These are phyloP conservation scores for Poecile atricapillus DNA, from an alignment of 2,113 vertebrate species.

Conservation along the genomic window DNA sequence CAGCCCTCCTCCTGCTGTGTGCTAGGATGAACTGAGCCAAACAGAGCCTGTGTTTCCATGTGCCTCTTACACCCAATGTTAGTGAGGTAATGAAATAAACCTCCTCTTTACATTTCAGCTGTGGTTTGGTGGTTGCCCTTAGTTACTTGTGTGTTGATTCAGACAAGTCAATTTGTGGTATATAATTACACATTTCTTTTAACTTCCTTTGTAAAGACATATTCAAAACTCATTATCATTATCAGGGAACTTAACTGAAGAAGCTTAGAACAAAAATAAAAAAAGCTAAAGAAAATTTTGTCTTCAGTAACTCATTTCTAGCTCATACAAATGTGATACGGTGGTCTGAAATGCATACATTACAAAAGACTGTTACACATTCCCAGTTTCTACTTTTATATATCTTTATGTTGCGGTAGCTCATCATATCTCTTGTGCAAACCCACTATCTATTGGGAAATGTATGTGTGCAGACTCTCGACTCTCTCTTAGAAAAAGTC, in stretches of 20 bases:
- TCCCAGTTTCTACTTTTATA: background rate
- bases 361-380: background rate
- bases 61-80: accelerated
- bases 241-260: background rate
- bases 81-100: background rate
- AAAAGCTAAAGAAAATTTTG: background rate
- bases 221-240: background rate
- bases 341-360: background rate
- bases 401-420: background rate
- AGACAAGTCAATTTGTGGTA: background rate
- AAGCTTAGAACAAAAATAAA: background rate
- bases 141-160: background rate
- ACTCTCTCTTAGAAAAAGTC: background rate
- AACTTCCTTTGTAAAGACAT: background rate
- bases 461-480: background rate
- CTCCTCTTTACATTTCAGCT: background rate
- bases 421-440: background rate
- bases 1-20: accelerated
- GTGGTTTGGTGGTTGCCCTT: background rate
- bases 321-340: background rate
- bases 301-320: background rate
- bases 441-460: background rate
- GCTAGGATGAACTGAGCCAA: background rate
- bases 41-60: accelerated
- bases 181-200: background rate